Percentiles rank a stretch among this genome's conserved stretches.
Conservation (phyloP, 2,888 invertebrate species). For the Eurytoma californica region DNA sequence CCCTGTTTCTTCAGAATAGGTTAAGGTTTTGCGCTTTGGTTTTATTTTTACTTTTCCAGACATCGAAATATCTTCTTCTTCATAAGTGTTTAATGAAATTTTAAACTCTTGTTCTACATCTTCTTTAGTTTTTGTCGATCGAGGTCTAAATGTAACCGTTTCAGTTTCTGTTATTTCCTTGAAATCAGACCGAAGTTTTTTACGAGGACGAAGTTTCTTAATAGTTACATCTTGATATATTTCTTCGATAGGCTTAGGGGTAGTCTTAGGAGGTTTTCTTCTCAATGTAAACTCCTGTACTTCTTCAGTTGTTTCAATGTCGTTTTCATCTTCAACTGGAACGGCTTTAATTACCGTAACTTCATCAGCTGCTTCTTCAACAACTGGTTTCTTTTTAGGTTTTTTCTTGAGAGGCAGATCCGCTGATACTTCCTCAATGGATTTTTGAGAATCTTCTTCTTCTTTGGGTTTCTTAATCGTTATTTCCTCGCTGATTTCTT, state of each 20-base stretch:
- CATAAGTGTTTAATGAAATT: slow-evolving; percentile 89
- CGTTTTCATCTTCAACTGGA: slow-evolving; percentile 54
- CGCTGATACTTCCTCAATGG: slow-evolving; percentile 66
- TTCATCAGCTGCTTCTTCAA: slow-evolving; percentile 62
- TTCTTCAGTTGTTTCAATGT: slow-evolving; percentile 62
- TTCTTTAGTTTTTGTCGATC: slow-evolving; percentile 86
- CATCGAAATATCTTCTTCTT: slow-evolving; percentile 92
- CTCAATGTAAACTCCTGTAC: slow-evolving; percentile 77
- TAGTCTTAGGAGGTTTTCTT: slow-evolving; percentile 72
- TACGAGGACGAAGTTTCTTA: slow-evolving; percentile 83
- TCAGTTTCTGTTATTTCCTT: slow-evolving; percentile 86
- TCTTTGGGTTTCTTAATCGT: slow-evolving; percentile 69
- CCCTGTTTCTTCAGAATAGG: slow-evolving; percentile 86
- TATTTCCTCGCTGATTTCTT: slow-evolving; percentile 75
- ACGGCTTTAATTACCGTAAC: slow-evolving; percentile 63
- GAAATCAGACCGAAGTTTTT: slow-evolving; percentile 81
- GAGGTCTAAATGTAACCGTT: slow-evolving; percentile 88
- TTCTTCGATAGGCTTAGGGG: slow-evolving; percentile 77
- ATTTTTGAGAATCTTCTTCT: slow-evolving; percentile 60
- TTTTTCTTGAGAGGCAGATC: slow-evolving; percentile 62
- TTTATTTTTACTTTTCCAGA: slow-evolving; percentile 88
- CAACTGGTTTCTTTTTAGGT: slow-evolving; percentile 60
- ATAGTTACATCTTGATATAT: slow-evolving; percentile 83
- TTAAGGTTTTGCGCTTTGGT: slow-evolving; percentile 81
- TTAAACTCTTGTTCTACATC: slow-evolving; percentile 93